Conservation (phyloP, 2,113 vertebrate species). For the Proterorhinus semilunaris region DNA sequence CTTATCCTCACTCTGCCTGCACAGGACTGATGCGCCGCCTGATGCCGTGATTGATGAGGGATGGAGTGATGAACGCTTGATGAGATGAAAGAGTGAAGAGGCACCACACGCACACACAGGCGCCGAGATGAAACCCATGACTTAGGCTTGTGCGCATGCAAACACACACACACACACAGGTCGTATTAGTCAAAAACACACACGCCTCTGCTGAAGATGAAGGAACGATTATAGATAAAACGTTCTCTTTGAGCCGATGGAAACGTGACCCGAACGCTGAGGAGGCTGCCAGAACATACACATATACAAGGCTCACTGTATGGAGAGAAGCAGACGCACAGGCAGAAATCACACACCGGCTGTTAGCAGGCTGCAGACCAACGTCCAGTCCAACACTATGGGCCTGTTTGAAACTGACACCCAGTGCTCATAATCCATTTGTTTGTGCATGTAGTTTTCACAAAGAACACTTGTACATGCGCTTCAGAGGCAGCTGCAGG, state of each 20-base stretch:
- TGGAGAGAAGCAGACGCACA: conserved; percentile 5
- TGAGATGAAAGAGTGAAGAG: conserved; percentile 70
- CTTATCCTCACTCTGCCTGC: conserved; percentile 56
- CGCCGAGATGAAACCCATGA: conserved; percentile 33
- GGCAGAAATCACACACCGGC: conserved; percentile 19
- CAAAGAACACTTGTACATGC: not conserved
- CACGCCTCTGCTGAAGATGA: conserved; percentile 55
- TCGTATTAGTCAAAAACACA: conserved; percentile 38
- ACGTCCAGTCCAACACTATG: conserved; percentile 1
- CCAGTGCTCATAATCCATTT: not conserved
- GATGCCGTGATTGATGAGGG: conserved; percentile 67
- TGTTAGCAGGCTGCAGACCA: conserved; percentile 23
- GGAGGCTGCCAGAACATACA: conserved; percentile 20
- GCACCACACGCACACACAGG: conserved; percentile 34
- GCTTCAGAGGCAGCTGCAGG: not conserved
- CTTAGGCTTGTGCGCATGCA: conserved; percentile 15
- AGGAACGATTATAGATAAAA: conserved; percentile 61
- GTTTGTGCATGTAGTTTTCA: conserved; percentile 1
- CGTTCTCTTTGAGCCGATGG: conserved; percentile 49
- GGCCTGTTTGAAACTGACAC: conserved; percentile 9
- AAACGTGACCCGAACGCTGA: conserved; percentile 47
- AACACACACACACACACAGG: conserved; percentile 15
- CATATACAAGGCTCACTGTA: conserved; percentile 21
- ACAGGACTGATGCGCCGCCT: conserved; percentile 44
- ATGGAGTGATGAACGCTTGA: conserved; percentile 66